phyloP scores from a whole-genome alignment of 2,888 invertebrate genomes.

The Parasteatoda lunata region DNA sequence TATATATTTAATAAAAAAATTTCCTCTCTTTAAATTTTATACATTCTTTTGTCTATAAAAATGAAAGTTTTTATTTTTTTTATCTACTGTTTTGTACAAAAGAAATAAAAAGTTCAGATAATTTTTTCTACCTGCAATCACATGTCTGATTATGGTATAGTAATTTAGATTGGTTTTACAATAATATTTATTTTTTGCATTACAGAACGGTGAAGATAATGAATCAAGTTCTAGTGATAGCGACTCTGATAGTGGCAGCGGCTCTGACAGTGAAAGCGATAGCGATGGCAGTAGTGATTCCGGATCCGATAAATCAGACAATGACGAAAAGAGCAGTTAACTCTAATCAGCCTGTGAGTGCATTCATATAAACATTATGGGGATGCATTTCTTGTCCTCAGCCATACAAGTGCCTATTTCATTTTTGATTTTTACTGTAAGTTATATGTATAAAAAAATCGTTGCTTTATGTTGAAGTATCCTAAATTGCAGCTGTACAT shows the following conservation, averaged over 20 bases:
- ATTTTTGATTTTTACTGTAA: background rate
- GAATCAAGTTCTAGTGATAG: slow-evolving; percentile 66
- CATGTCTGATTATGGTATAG: background rate
- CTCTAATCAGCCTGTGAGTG: background rate
- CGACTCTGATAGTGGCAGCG: slow-evolving; percentile 68
- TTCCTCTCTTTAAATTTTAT: no score
- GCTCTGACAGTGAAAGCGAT: slow-evolving; percentile 65
- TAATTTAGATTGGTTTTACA: background rate
- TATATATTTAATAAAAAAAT: no score
- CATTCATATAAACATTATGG: background rate
- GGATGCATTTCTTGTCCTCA: slow-evolving; percentile 2
- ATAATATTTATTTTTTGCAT: background rate
- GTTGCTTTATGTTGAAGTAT: no score
- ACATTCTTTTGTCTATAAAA: background rate
- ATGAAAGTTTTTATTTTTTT: background rate
- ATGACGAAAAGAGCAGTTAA: slow-evolving; percentile 66
- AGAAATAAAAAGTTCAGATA: no score
- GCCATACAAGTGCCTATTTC: slow-evolving; percentile 9
- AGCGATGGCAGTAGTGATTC: slow-evolving; percentile 69
- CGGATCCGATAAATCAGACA: slow-evolving; percentile 68
- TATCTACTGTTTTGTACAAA: background rate
- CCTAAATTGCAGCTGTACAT: no score
- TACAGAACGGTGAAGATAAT: slow-evolving; percentile 64
- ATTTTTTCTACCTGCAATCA: no score
- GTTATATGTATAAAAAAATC: no score